phyloP scores from a whole-genome alignment of 1,140 invertebrate species.

The Harpegnathos saltator region DNA sequence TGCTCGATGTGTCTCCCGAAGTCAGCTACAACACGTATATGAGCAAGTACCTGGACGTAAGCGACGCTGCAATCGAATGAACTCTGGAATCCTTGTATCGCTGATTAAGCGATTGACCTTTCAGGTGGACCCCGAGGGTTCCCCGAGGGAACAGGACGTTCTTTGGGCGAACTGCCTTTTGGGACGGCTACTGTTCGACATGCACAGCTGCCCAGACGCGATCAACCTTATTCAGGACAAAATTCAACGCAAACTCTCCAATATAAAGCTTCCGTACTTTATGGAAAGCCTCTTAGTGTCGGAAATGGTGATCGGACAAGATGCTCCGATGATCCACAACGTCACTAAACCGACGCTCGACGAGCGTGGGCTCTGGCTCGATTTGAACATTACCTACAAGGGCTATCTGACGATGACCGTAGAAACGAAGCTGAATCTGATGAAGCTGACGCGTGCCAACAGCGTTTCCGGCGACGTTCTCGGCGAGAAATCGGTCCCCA shows the following conservation, averaged over 20 bases:
- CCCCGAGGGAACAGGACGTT: constrained; percentile 76
- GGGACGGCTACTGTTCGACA: constrained; percentile 92
- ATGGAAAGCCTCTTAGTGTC: constrained; percentile 93
- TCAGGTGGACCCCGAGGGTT: constrained; percentile 31
- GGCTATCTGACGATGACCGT: constrained; percentile 95
- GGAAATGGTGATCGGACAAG: constrained; percentile 91
- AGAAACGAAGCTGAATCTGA: constrained; percentile 97
- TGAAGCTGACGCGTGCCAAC: constrained; percentile 90
- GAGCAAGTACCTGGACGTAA: constrained; percentile 80
- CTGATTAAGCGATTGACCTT: not conserved
- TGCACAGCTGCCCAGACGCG: constrained; percentile 89
- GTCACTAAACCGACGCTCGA: constrained; percentile 92
- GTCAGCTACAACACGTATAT: constrained; percentile 82
- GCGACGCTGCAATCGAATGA: not conserved
- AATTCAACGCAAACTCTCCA: constrained; percentile 94
- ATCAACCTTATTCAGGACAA: constrained; percentile 90
- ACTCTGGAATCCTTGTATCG: not conserved
- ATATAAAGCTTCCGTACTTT: constrained; percentile 95
- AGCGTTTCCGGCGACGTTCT: constrained; percentile 65
- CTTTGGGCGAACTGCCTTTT: constrained; percentile 92
- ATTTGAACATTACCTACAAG: constrained; percentile 95
- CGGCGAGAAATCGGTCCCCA: constrained; percentile 73
- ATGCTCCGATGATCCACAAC: constrained; percentile 91
- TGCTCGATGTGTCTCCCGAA: constrained; percentile 72
- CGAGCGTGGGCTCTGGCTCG: constrained; percentile 96